Evolutionary conservation across 2,113 vertebrate genomes (phyloP).

Genomic region (Protobothrops flavoviridis): DNA sequence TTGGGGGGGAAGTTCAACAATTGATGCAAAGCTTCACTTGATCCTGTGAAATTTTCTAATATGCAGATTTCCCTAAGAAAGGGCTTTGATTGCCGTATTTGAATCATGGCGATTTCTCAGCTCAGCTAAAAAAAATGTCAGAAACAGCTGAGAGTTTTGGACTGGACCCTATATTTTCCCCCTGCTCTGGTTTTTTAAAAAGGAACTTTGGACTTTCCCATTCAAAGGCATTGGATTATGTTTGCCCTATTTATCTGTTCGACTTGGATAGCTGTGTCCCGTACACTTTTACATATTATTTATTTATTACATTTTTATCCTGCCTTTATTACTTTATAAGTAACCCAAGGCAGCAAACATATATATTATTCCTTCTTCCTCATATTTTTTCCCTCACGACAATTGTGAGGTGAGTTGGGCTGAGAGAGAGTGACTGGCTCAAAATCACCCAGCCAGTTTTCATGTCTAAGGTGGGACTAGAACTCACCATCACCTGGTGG

Average conservation of each 20-base stretch:
- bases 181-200: neutral
- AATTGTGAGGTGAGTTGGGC: neutral
- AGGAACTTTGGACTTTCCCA: neutral
- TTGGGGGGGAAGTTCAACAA: neutral
- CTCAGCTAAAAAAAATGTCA: neutral
- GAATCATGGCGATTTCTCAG: neutral
- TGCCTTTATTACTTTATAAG: neutral
- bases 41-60: neutral
- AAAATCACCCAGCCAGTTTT: neutral
- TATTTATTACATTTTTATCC: neutral
- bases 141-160: neutral
- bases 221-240: accelerated
- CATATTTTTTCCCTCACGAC: neutral
- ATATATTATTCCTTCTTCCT: neutral
- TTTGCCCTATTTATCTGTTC: neutral
- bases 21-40: neutral
- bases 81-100: neutral
- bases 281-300: neutral
- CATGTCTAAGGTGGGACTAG: neutral
- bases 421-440: no score
- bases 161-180: neutral
- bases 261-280: accelerated
- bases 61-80: neutral
- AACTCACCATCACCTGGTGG: neutral
- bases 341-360: no score